Conservation (phyloP, 2,797 vertebrate species). For the Micropoecilia bifurca region DNA sequence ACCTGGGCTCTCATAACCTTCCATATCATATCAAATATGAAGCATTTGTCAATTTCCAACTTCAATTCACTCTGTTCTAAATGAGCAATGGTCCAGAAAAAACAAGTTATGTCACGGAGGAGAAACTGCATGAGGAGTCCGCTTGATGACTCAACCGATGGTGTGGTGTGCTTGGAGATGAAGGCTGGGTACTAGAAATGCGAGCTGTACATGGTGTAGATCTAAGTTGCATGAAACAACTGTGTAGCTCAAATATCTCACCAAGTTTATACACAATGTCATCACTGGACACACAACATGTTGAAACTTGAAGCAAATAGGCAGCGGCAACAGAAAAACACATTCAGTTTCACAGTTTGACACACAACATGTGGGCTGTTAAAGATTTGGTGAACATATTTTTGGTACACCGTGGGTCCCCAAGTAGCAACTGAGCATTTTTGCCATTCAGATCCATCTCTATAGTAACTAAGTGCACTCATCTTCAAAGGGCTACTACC, state of each 20-base stretch:
- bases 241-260: too few relatives aligned
- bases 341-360: background rate
- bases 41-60: too few relatives aligned
- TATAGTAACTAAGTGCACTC: too few relatives aligned
- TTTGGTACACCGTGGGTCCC: background rate
- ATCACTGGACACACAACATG: background rate
- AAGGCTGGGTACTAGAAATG: background rate
- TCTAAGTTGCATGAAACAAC: background rate
- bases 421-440: background rate
- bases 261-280: too few relatives aligned
- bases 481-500: too few relatives aligned
- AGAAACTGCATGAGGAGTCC: background rate
- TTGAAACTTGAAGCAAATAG: background rate
- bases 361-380: background rate
- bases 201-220: background rate
- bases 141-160: background rate
- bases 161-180: background rate
- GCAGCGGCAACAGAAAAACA: background rate
- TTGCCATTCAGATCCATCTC: background rate
- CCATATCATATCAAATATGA: too few relatives aligned
- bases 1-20: background rate
- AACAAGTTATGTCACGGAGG: background rate
- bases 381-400: background rate
- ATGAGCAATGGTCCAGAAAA: too few relatives aligned
- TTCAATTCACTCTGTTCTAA: too few relatives aligned